Percentiles rank a stretch among this genome's conserved stretches.
Evolutionary conservation across 1,140 invertebrate genomes (phyloP).

Genomic region (Drosophila saltans): DNA sequence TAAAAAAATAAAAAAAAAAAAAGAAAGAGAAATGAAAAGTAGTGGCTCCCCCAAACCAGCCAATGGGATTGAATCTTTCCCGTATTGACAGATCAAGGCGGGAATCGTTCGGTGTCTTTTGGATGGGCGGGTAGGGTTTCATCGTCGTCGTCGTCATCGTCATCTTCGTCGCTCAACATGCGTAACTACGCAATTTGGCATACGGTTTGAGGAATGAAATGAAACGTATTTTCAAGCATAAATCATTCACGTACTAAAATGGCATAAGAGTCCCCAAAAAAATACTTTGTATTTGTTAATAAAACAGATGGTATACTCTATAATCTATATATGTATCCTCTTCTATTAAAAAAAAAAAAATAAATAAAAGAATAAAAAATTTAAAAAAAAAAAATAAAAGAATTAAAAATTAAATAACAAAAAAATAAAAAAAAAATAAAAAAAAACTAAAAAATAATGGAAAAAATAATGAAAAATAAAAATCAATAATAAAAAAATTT

Average conservation of each 20-base stretch:
- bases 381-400: no score
- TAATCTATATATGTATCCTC: no score
- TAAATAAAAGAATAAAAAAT: no score
- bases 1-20: conserved; percentile 14
- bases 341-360: no score
- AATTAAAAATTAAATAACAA: no score
- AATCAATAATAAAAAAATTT: no score
- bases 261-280: conserved; percentile 6
- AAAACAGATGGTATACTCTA: conserved; percentile 15
- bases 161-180: conserved; percentile 40
- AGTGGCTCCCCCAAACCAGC: conserved; percentile 7
- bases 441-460: no score
- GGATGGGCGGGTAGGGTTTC: conserved; percentile 13
- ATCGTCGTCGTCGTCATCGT: not conserved
- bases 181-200: conserved; percentile 74
- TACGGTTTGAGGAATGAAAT: conserved; percentile 38
- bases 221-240: conserved; percentile 57
- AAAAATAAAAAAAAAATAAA: no score
- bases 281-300: not conserved
- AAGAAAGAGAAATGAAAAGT: conserved; percentile 18
- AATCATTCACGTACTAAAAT: conserved; percentile 67
- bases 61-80: conserved; percentile 40
- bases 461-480: no score
- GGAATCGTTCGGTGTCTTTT: conserved; percentile 10
- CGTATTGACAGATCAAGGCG: conserved; percentile 45